Conservation (phyloP, 2,797 vertebrate genomes). For the Zenarchopterus dispar region DNA sequence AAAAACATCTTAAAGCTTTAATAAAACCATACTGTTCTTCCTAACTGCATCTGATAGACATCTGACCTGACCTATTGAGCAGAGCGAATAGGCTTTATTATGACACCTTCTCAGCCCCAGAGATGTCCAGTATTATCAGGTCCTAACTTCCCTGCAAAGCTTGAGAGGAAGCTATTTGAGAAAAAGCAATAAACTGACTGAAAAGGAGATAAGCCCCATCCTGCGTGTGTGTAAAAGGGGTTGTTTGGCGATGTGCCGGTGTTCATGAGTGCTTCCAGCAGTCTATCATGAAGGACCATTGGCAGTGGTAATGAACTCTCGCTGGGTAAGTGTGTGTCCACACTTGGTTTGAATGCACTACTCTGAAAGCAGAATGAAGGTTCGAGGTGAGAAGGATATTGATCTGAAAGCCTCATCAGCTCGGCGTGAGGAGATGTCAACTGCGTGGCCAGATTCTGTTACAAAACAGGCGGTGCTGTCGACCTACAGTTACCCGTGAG, state of each 20-base stretch:
- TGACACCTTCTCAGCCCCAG: conserved; percentile 51
- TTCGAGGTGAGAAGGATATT: conserved; percentile 70
- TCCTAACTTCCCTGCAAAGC: conserved; percentile 42
- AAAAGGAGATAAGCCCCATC: conserved; percentile 70
- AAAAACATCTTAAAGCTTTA: conserved; percentile 18
- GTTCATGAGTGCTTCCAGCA: conserved; percentile 64
- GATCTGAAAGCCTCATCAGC: conserved; percentile 75
- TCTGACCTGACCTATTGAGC: conserved; percentile 61
- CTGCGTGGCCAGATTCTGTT: conserved; percentile 61
- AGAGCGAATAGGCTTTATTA: conserved; percentile 45
- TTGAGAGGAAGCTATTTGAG: conserved; percentile 56
- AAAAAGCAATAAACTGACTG: conserved; percentile 58
- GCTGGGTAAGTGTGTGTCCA: conserved; percentile 29
- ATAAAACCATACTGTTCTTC: conserved; percentile 45
- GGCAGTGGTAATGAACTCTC: conserved; percentile 69
- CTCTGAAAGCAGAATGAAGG: conserved; percentile 56
- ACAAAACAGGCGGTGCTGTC: conserved; percentile 65
- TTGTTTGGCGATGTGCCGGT: conserved; percentile 55
- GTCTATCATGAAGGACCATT: conserved; percentile 63
- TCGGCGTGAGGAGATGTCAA: conserved; percentile 66
- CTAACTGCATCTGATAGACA: conserved; percentile 34
- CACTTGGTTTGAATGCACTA: conserved; percentile 32
- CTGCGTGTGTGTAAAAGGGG: conserved; percentile 30
- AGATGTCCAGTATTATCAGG: conserved; percentile 57
- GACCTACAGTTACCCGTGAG: conserved; percentile 52